Evolutionary conservation across 2,888 invertebrate genomes (phyloP), one percentile per base, ranked within the genome.

Genomic region (Eristalinus sepulchralis): DNA sequence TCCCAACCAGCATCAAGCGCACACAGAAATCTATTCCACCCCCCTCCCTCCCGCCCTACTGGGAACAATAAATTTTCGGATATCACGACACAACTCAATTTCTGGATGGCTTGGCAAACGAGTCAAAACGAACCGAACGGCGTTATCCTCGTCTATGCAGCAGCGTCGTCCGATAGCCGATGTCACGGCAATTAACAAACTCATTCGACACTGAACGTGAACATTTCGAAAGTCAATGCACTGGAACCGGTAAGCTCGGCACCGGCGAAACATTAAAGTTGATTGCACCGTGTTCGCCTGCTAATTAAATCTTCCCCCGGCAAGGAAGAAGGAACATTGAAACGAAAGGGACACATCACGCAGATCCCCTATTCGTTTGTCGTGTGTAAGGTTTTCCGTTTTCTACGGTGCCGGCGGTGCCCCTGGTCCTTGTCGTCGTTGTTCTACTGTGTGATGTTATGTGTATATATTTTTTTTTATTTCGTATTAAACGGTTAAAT

Each of bases 401-500:
- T 36, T 62, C 67, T 67, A 67, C 27, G 2, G 27, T 27, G 27
- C 27, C 27, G n/a, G n/a, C 27, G 27, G 27, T 2, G 2, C 27
- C 27, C 66, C 68, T 39, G 1, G 2, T 39, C 39, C 39, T 39
- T 39, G 62, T 36, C 13, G 31, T 68, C 22, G 31, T 66, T 4
- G 31, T 70, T 33, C 27, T 57, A 20, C 10, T 39, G 27, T 27
- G 53, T 53, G 59, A 17, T 27, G 11, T 67, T 59, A 6, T 55
- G 34, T 34, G 11, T 62, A 53, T n/a, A n/a, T n/a, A n/a, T n/a
- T n/a, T 71, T 66, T 72, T 81, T 85, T 77, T 79, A 66, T 85
- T 82, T 73, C 27, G 31, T 64, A 82, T 82, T 82, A 75, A 86
- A 86, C 70, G 73, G 68, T 82, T 82, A 78, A 86, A 86, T 86